Evolutionary conservation across 2,113 vertebrate species (phyloP).

Genomic region (Grallaria varia): DNA sequence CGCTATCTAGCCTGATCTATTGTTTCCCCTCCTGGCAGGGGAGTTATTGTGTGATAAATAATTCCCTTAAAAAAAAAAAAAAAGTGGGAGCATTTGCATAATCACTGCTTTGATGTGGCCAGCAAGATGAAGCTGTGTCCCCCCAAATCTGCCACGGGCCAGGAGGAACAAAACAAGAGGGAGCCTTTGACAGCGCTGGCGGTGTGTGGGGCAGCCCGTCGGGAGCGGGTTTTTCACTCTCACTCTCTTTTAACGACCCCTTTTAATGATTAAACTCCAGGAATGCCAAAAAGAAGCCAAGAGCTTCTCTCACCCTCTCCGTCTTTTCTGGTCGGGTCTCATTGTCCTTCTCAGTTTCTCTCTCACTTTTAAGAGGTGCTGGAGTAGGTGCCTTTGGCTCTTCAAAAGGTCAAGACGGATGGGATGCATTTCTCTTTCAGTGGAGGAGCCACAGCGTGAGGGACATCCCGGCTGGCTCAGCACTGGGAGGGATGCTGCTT

Average conservation of each 20-base stretch:
- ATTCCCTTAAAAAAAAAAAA: conserved; percentile 65
- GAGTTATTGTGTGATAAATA: conserved; percentile 82
- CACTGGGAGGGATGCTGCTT: not conserved
- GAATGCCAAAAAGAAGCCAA: conserved; percentile 19
- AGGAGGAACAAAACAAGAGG: conserved; percentile 64
- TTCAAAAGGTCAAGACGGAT: not conserved
- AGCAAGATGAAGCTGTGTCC: conserved; percentile 64
- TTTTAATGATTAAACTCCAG: conserved; percentile 70
- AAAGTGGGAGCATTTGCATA: conserved; percentile 75
- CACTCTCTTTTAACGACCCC: conserved; percentile 19
- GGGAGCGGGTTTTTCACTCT: conserved; percentile 38
- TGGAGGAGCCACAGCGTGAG: rapidly evolving
- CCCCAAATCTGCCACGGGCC: conserved; percentile 70
- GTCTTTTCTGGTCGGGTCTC: not conserved
- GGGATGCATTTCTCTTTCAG: not conserved
- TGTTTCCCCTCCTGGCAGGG: conserved; percentile 76
- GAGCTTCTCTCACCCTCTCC: not conserved
- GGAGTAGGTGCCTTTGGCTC: not conserved
- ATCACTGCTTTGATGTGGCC: conserved; percentile 81
- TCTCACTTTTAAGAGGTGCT: not conserved
- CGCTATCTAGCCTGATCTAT: conserved; percentile 72
- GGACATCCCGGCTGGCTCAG: not conserved
- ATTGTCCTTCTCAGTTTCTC: conserved; percentile 7
- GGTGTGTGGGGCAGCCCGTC: conserved; percentile 64
- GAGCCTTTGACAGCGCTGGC: conserved; percentile 57